Base-by-base conservation (phyloP, 2,888 invertebrate genomes). In the Diarsia rubi region DNA sequence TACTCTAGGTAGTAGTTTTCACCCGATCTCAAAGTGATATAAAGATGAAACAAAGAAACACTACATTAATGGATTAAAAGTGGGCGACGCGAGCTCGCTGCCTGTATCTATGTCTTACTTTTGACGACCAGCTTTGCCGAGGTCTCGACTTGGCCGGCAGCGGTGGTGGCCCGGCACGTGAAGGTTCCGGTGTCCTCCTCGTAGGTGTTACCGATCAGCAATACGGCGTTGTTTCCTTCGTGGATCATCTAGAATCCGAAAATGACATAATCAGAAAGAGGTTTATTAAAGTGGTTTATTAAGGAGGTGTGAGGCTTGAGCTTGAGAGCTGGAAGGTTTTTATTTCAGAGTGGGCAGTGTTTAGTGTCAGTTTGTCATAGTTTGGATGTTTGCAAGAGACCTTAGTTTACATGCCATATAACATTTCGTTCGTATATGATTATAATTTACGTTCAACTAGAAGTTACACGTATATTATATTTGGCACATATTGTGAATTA, bases 111-210 rank as follows among this genome's bases (percentile, higher is more conserved):
- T 97, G 98, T 97, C 99, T 99, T 99, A 99, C 99, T 99, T 99
- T 99, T 99, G 97, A 99, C 99, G 97, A 98, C 98, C 97, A 99
- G 98, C 97, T 98, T 98, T 92, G 99, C 99, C 91, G 99, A 98
- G 92, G 98, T 98, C 97, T 99, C 99, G 92, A 98, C 99, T 96
- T 99, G 98, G 93, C 99, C 99, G 88, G 99, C 98, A 86, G 98
- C 98, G 91, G 99, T 99, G 88, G 98, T 98, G 79, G 99, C 99
- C 90, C 99, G 98, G 95, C 99, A 99, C 71, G 98, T 98, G 96
- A 99, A 99, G 75, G 97, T 97, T 88, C 99, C 99, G 73, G 98
- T 98, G 96, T 99, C 99, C 96, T 99, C 99, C 97, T 98, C 98
- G 93, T 98, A 99, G 37, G 99, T 99, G 89, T 98, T 98, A 89